Base-by-base conservation (phyloP, 2,797 vertebrate species). In the Esox lucius region DNA sequence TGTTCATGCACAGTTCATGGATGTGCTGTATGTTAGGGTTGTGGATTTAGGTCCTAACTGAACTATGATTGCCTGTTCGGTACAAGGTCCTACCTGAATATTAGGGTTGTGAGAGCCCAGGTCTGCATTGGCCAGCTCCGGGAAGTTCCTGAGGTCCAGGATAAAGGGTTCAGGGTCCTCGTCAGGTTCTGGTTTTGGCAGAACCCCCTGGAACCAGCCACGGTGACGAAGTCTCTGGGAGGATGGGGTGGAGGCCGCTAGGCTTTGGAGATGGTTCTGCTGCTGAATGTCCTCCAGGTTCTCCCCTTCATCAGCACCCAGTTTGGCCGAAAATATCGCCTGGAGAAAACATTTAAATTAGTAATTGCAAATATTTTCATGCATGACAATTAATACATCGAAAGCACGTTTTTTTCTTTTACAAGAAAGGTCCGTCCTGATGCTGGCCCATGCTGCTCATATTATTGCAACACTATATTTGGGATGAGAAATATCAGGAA, bases 141-240 rank as follows among this genome's bases (percentile, higher is more conserved):
- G 95, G 56, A 97, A 91, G 82, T 94, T 96, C 89, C 94, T 94
- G 70, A 96, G 89, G 83, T 96, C 95, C 85, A 96, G 82, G 75
- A 95, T 74, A 28, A 95, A 95, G 0, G 93, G 91, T 0, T 92
- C 70, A n/a, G 73, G 87, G 65, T 93, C 92, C 53, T 92, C 89
- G 56, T 85, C 64, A 0, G 61, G 86, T 0, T 46, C 72, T 0
- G 11, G 86, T 71, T 74, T 0, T 0, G 87, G 86, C 39, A 89
- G 86, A 16, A 66, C 75, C 0, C 85, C 88, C 71, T 81, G 90
- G 16, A 80, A 66, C 64, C 64, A 31, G 26, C 31, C 77, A 33
- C 73, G 78, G 26, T 77, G 87, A 70, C 91, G 92, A 1, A 88
- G 80, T 70, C 88, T 77, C 84, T 82, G 42, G 78, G 70, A 80